Evolutionary conservation across 2,888 invertebrate species (phyloP).

Genomic region (Acleris literana): DNA sequence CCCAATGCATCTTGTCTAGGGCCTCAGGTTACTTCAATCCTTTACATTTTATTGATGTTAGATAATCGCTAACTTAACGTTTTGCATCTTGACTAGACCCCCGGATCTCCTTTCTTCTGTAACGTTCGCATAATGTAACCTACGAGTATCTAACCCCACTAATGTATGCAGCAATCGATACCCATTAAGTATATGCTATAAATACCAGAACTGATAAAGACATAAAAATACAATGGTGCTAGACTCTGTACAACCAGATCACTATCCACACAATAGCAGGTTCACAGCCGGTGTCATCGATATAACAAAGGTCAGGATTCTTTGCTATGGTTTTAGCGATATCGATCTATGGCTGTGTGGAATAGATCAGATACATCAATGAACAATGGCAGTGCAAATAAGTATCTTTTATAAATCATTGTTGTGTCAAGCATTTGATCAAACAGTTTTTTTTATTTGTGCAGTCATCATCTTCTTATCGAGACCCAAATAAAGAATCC

Average conservation of each 20-base stretch:
- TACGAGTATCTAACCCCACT: too few relatives aligned
- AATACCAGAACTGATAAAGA: background rate
- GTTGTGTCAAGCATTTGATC: background rate
- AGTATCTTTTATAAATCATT: too few relatives aligned
- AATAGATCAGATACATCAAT: conserved; percentile 21
- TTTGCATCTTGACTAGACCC: too few relatives aligned
- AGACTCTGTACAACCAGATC: conserved; percentile 4
- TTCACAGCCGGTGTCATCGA: conserved; percentile 35
- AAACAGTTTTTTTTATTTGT: background rate
- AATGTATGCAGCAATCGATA: too few relatives aligned
- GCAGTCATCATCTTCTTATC: background rate
- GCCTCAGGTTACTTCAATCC: too few relatives aligned
- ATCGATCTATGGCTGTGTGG: conserved; percentile 11
- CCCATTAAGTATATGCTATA: background rate
- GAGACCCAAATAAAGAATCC: too few relatives aligned
- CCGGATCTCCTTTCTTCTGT: too few relatives aligned
- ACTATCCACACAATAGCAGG: conserved; percentile 33
- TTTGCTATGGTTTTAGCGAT: conserved; percentile 32
- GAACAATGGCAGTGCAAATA: background rate
- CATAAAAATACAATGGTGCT: conserved; percentile 14
- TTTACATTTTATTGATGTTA: too few relatives aligned
- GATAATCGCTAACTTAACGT: too few relatives aligned
- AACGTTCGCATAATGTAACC: too few relatives aligned
- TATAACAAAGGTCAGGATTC: conserved; percentile 31
- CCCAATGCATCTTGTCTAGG: too few relatives aligned